Percentiles rank a stretch among this genome's conserved stretches.
Conservation (phyloP, 2,888 invertebrate species). For the Drosophila anomalipes region DNA sequence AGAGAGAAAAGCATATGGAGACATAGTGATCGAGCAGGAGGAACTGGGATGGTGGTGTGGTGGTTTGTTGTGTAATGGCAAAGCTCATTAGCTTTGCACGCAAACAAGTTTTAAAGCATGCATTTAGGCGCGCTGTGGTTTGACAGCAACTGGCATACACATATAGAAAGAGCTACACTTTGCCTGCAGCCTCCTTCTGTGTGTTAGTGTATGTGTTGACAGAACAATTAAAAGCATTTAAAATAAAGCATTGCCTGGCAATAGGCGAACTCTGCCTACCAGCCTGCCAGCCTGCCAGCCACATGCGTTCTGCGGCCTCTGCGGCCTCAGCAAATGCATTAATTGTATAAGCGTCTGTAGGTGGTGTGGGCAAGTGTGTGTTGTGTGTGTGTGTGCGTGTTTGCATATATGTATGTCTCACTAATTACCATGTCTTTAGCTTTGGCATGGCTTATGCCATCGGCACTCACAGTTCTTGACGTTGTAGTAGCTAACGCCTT, state of each 20-base stretch:
- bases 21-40: constrained; percentile 21
- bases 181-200: constrained; percentile 40
- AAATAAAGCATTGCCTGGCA: constrained; percentile 77
- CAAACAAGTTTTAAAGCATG: constrained; percentile 81
- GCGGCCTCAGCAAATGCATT: constrained; percentile 71
- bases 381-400: constrained; percentile 15
- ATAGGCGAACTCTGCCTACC: constrained; percentile 51
- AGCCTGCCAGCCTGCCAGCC: constrained; percentile 27
- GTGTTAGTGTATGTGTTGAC: constrained; percentile 68
- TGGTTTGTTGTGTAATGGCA: constrained; percentile 77
- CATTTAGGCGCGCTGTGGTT: constrained; percentile 79
- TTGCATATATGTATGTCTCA: constrained; percentile 51
- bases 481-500: constrained; percentile 41
- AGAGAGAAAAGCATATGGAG: background rate
- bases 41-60: constrained; percentile 7
- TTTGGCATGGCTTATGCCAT: constrained; percentile 75
- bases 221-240: constrained; percentile 82
- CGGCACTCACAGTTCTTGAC: constrained; percentile 65
- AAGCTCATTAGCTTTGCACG: constrained; percentile 81
- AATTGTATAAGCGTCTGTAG: constrained; percentile 53
- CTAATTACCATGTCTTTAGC: constrained; percentile 81
- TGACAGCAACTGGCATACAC: constrained; percentile 65
- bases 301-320: constrained; percentile 54
- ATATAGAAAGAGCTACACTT: constrained; percentile 36
- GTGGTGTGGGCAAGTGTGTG: constrained; percentile 7